Evolutionary conservation across 2,113 vertebrate genomes (phyloP), one percentile per base, ranked within the genome.

Genomic region (Crocuta crocuta): DNA sequence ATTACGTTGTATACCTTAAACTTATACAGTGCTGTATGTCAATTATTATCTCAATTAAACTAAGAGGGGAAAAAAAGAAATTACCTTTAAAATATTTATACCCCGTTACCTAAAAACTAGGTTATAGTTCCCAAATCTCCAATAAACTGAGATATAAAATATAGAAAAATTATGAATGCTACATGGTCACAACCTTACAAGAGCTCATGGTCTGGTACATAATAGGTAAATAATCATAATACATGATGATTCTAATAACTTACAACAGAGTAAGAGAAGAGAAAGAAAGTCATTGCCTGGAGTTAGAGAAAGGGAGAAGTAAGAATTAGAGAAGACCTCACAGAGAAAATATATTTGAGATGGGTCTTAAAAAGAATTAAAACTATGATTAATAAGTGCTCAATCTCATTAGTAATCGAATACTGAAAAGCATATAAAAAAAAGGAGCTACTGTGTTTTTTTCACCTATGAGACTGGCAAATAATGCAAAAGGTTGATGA

Each of bases 321-420:
- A 79, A 9, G 24, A 95, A 95, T 63, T 35, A 96, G 1, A 82
- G 39, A 79, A 74, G 73, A 84, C 23, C 31, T 79, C 4, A 70
- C 6, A 85, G 31, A 80, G 71, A 92, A 83, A 76, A 78, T 33
- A 79, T 88, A 55, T 35, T 71, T 79, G 91, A 65, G 19, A 31
- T 82, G 43, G 50, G 24, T 61, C 58, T 91, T 13, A 94, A 95
- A 23, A 63, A 81, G 16, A 58, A 91, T 82, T 85, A 94, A 94
- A 84, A 84, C 31, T 31, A 86, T 76, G 58, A 82, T 23, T 86
- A 84, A 45, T 31, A 81, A 48, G 80, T 79, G 19, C 4, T 91
- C 43, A 71, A 53, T 78, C n/a, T 73, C 50, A 83, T 88, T 19
- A 82, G 66, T 61, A 95, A 82, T 88, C 50, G 84, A 94, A 95